phyloP scores from a whole-genome alignment of 2,888 invertebrate genomes.

The Empis livida region DNA sequence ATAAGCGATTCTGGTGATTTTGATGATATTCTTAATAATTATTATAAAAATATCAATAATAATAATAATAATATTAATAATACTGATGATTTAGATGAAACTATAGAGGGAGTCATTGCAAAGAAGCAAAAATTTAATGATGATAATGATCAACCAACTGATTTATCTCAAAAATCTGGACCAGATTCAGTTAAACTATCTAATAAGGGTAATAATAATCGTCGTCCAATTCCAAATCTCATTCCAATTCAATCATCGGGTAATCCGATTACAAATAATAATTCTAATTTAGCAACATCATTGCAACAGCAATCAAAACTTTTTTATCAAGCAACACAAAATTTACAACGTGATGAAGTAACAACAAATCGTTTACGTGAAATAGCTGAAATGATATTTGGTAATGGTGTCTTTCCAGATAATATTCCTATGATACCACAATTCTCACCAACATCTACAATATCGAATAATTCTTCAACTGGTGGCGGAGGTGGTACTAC shows the following conservation, averaged over 20 bases:
- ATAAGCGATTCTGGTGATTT: slow-evolving; percentile 20
- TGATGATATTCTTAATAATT: slow-evolving; percentile 29
- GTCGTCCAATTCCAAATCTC: slow-evolving; percentile 58
- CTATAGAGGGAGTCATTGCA: slow-evolving; percentile 9
- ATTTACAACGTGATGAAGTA: background rate
- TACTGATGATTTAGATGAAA: slow-evolving; percentile 27
- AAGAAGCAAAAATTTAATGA: slow-evolving; percentile 13
- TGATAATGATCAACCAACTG: slow-evolving; percentile 30
- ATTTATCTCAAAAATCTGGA: slow-evolving; percentile 34
- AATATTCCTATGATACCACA: slow-evolving; percentile 21
- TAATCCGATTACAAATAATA: background rate
- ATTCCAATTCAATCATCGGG: slow-evolving; percentile 46
- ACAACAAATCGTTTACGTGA: slow-evolving; percentile 34
- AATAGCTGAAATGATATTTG: slow-evolving; percentile 39
- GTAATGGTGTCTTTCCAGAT: slow-evolving; percentile 23
- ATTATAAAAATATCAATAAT: slow-evolving; percentile 26
- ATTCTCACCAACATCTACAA: slow-evolving; percentile 20
- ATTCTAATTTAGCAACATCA: background rate
- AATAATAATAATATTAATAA: slow-evolving; percentile 1
- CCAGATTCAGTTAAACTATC: slow-evolving; percentile 28
- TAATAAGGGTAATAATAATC: slow-evolving; percentile 25
- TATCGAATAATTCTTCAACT: background rate
- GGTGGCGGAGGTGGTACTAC: slow-evolving; percentile 3
- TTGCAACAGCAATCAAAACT: background rate
- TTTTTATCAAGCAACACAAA: background rate